Evolutionary conservation across 2,888 invertebrate genomes (phyloP), one percentile per base, ranked within the genome.

Genomic region (Apotomis betuletana): DNA sequence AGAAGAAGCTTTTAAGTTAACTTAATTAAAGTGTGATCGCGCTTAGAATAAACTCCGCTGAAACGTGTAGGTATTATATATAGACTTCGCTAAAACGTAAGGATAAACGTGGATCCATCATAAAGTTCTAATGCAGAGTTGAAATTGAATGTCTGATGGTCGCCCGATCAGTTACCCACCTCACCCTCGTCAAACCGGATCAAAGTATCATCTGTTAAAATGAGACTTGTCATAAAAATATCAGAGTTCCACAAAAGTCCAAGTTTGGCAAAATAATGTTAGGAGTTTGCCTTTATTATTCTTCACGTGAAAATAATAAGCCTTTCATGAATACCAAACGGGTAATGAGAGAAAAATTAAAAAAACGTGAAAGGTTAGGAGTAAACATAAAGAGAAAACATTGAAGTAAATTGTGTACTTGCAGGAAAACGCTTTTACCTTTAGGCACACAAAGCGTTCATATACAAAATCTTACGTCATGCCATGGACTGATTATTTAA

Each of bases 141-240:
- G 64, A 64, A 73, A 62, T 70, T 59, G 57, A 74, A 74, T 59
- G 58, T 54, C 55, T 52, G 36, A 38, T 27, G 49, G 51, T 36
- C 54, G 36, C 13, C 5, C 57, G 38, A 58, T 52, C 70, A 38
- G 15, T 57, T 51, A 55, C 54, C 41, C 27, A 27, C 27, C 61
- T 63, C 27, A 74, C 74, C 74, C 72, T 72, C 63, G 72, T 72
- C 72, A 72, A 68, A 72, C 13, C 62, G 68, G 72, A 72, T 72
- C 72, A 72, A 72, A 72, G 58, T 72, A 72, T 72, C 67, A 72
- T 72, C 72, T 52, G 63, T 68, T 68, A 59, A 63, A 67, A 63
- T 59, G n/a, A 36, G 59, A 57, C 15, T 44, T 15, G 12, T 49
- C 58, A 5, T 36, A 67, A 67, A 59, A 67, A 67, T 63, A 63